phyloP scores from a whole-genome alignment of 2,888 invertebrate genomes.

The Lamellibrachia columna region DNA sequence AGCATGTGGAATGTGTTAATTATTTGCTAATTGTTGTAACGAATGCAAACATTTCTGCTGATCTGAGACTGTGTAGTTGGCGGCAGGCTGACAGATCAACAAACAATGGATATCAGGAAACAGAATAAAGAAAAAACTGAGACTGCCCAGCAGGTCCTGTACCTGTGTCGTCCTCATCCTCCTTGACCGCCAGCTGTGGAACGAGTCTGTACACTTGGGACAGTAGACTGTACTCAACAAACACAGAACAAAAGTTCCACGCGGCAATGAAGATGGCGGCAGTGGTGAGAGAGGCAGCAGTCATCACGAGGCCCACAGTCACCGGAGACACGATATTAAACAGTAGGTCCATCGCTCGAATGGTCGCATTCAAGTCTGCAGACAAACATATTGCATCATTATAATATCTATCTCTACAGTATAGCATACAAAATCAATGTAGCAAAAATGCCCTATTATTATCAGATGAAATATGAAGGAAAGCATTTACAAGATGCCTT shows the following conservation, averaged over 20 bases:
- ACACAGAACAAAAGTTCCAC: slow-evolving; percentile 68
- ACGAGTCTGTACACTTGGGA: slow-evolving; percentile 64
- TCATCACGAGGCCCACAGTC: slow-evolving; percentile 68
- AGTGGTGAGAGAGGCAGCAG: slow-evolving; percentile 49
- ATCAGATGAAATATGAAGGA: background rate
- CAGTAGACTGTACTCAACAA: slow-evolving; percentile 67
- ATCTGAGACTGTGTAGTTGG: too few relatives aligned
- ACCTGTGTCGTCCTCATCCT: background rate
- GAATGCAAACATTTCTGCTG: too few relatives aligned
- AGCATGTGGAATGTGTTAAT: too few relatives aligned
- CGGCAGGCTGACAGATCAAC: too few relatives aligned
- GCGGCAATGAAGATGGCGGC: slow-evolving; percentile 62
- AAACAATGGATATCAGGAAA: too few relatives aligned
- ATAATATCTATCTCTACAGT: background rate
- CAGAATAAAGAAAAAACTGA: background rate
- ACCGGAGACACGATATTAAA: slow-evolving; percentile 68
- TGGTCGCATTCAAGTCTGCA: slow-evolving; percentile 63
- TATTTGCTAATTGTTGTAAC: too few relatives aligned
- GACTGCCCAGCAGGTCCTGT: background rate
- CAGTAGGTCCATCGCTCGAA: slow-evolving; percentile 68
- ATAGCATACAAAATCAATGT: too few relatives aligned
- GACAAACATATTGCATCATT: background rate
- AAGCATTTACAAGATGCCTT: background rate
- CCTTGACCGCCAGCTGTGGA: slow-evolving; percentile 60
- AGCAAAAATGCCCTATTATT: background rate